Base-by-base conservation (phyloP, 2,797 vertebrate genomes). In the Esox lucius region DNA sequence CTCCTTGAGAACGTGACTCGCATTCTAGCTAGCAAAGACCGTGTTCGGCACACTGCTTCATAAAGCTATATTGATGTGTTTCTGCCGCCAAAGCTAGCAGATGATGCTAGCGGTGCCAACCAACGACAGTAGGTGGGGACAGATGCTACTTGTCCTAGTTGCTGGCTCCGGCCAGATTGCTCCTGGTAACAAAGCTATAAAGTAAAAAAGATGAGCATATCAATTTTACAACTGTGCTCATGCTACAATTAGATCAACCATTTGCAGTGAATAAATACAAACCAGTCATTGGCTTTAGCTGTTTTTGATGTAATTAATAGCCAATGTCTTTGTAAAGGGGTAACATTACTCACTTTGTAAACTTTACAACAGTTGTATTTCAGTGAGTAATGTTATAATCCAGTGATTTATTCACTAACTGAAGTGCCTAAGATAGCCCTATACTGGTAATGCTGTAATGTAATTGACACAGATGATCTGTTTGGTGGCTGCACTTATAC, bases 61-160 rank as follows among this genome's bases (percentile, higher is more conserved):
- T 93, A 90, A 92, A 93, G 93, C 89, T 91, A 91, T 93, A 91
- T 93, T 94, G 94, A 94, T 91, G 93, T 92, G 90, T 85, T 92
- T 93, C 92, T 91, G 81, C 90, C 93, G 94, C 93, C 94, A 94
- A 90, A 91, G 90, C 89, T 91, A 91, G 91, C 93, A 94, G 93
- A 94, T 92, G 92, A 93, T 88, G 88, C 90, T 86, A 86, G 83
- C 71, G 81, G 91, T 95, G 94, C 93, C 94, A 95, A 95, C 2
- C 56, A 61, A 61, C 11, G 87, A 91, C 93, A 89, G 92, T 92
- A 93, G 93, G 92, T 91, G 91, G 92, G 91, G 92, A 93, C 94
- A 95, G 94, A 94, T 95, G 94, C 92, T 95, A 95, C 93, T 92
- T 94, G 93, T 94, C 93, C 91, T 80, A 85, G 56, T 81, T 70